A percentile compares a stretch with the other conserved stretches of the same genome.
phyloP scores from a whole-genome alignment of 2,113 vertebrate genomes.

The Ptilorrhoa leucosticta region DNA sequence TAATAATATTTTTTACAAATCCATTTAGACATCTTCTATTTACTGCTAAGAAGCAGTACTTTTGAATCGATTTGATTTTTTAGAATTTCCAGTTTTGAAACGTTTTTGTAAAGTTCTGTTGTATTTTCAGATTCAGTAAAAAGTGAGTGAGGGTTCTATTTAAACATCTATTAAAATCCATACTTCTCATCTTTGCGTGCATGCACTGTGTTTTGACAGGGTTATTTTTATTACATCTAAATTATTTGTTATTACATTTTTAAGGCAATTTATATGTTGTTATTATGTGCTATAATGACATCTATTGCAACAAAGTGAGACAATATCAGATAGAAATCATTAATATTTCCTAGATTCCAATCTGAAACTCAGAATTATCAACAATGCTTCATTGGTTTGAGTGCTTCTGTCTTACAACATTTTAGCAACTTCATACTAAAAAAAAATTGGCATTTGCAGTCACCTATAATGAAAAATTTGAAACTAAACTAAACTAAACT shows the following conservation, averaged over 20 bases:
- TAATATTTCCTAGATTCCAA: conserved; percentile 41
- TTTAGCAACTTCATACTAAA: not conserved
- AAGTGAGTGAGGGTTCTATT: not conserved
- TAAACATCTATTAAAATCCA: not conserved
- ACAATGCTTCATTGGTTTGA: conserved; percentile 37
- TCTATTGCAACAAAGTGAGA: conserved; percentile 41
- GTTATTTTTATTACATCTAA: not conserved
- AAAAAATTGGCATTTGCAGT: not conserved
- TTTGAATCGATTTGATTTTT: not conserved
- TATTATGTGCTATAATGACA: not conserved
- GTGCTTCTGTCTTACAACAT: not conserved
- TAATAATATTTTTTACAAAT: not conserved
- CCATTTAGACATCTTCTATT: not conserved
- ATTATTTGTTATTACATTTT: conserved; percentile 33
- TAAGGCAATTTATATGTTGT: conserved; percentile 26
- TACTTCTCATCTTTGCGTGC: not conserved
- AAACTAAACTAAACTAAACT: not conserved
- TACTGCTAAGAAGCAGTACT: not conserved
- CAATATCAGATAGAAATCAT: conserved; percentile 35
- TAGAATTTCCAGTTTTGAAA: not conserved
- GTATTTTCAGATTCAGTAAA: not conserved
- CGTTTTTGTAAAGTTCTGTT: not conserved
- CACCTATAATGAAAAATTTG: not conserved
- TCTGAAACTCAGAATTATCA: conserved; percentile 44
- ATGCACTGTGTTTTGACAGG: not conserved